phyloP scores from a whole-genome alignment of 2,888 invertebrate species.

The Sphecodes monilicornis region DNA sequence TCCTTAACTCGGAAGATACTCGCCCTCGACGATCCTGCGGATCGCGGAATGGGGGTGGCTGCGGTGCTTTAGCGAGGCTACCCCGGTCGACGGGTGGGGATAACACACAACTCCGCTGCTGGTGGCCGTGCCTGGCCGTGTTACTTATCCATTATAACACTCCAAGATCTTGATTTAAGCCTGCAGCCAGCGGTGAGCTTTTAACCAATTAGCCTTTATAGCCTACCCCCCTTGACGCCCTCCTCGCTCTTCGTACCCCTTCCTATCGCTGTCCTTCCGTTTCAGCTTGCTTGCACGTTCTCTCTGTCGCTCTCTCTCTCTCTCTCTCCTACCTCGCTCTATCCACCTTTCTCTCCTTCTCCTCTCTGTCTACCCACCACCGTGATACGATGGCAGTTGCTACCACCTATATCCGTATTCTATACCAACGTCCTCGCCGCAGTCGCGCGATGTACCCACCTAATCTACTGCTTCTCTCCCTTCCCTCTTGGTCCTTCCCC shows the following conservation, averaged over 20 bases:
- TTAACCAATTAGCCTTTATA: slow-evolving; percentile 85
- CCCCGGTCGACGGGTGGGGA: slow-evolving; percentile 50
- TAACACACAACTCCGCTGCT: slow-evolving; percentile 69
- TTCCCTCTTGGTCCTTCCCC: slow-evolving; percentile 17
- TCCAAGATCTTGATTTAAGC: slow-evolving; percentile 85
- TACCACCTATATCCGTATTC: slow-evolving; percentile 63
- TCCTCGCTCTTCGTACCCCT: background rate
- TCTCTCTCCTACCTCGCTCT: background rate
- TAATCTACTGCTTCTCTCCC: slow-evolving; percentile 78
- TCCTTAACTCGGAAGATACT: slow-evolving; percentile 81
- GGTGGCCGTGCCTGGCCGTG: slow-evolving; percentile 81
- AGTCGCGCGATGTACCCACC: slow-evolving; percentile 77
- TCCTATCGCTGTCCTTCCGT: slow-evolving; percentile 40
- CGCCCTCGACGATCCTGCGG: slow-evolving; percentile 68
- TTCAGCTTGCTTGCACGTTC: slow-evolving; percentile 44
- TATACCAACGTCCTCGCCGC: slow-evolving; percentile 72
- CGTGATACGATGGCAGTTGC: slow-evolving; percentile 62
- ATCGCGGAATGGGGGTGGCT: slow-evolving; percentile 61
- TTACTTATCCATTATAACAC: slow-evolving; percentile 85
- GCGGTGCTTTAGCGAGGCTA: slow-evolving; percentile 57
- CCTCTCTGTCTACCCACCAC: slow-evolving; percentile 36
- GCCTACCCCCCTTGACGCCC: slow-evolving; percentile 73
- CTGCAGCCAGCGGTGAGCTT: slow-evolving; percentile 84
- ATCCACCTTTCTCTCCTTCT: background rate
- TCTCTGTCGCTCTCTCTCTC: background rate